phyloP scores from a whole-genome alignment of 1,140 invertebrate species.

The Zaprionus gabonicus region DNA sequence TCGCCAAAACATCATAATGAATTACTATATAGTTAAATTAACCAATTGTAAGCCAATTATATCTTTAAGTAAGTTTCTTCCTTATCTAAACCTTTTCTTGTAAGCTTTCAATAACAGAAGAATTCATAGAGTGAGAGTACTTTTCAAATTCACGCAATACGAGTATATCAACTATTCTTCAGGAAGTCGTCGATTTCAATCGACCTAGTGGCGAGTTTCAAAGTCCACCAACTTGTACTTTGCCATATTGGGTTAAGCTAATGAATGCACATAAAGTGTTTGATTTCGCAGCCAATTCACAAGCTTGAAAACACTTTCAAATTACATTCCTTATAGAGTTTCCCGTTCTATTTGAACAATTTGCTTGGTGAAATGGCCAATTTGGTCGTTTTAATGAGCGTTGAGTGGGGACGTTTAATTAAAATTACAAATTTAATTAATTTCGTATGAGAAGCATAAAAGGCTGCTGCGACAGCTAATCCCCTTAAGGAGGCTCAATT shows the following conservation, averaged over 20 bases:
- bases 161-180: too few relatives aligned
- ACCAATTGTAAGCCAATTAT: too few relatives aligned
- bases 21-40: too few relatives aligned
- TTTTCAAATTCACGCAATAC: too few relatives aligned
- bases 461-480: slow-evolving; percentile 20
- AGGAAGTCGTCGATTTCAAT: background rate
- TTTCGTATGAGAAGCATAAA: slow-evolving; percentile 18
- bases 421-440: slow-evolving; percentile 58
- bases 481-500: slow-evolving; percentile 63
- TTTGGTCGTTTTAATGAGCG: background rate
- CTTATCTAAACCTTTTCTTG: too few relatives aligned
- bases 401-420: slow-evolving; percentile 47
- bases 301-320: too few relatives aligned
- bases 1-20: too few relatives aligned
- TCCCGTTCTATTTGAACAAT: background rate
- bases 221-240: slow-evolving; percentile 32
- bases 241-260: slow-evolving; percentile 15
- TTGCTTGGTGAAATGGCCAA: background rate
- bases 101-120: too few relatives aligned
- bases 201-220: slow-evolving; percentile 4
- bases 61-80: too few relatives aligned
- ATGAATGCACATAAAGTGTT: slow-evolving; percentile 21
- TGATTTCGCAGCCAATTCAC: too few relatives aligned
- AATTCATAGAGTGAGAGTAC: too few relatives aligned
- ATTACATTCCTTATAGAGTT: background rate